Base-by-base conservation (phyloP, 2,113 vertebrate species). In the Taurulus bubalis region DNA sequence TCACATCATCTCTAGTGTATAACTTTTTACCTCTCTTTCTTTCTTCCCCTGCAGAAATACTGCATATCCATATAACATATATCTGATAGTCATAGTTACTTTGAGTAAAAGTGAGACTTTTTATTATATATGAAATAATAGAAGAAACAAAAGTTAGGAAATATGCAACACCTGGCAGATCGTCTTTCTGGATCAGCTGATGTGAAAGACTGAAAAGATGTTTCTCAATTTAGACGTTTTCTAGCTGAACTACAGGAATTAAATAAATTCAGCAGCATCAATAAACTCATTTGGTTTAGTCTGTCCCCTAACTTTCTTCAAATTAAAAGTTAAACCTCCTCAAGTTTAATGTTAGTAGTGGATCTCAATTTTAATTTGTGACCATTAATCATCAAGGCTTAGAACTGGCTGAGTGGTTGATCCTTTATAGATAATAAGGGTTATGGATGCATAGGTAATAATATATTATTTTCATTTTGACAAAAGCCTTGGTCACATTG, bases 11-110 rank as follows among this genome's bases (percentile, higher is more conserved):
- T 85, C 71, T 71, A 6, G 0, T 0, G 59, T 45, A 40, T 24
- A 64, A 75, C 82, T 70, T 73, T 82, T 71, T 62, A 71, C 26
- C 34, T 34, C 1, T 32, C 71, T 56, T 22, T 45, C 22, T 70
- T 40, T 63, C 40, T 70, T 65, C 53, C 45, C 36, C 55, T 77
- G 60, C 26, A 75, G 15, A 77, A 80, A 80, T 32, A 30, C 24
- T 24, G 66, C 7, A 67, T 71, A 75, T 59, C 8, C 34, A 71
- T 47, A 26, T 16, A 65, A 53, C n/a, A n/a, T n/a, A n/a, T n/a
- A n/a, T n/a, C n/a, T n/a, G n/a, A n/a, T n/a, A n/a, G n/a, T n/a
- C n/a, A n/a, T n/a, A n/a, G n/a, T n/a, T n/a, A n/a, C n/a, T n/a
- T n/a, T n/a, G n/a, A n/a, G n/a, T n/a, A n/a, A n/a, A n/a, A n/a